Conservation (phyloP, 2,888 invertebrate species). For the Oasisia sp. region DNA sequence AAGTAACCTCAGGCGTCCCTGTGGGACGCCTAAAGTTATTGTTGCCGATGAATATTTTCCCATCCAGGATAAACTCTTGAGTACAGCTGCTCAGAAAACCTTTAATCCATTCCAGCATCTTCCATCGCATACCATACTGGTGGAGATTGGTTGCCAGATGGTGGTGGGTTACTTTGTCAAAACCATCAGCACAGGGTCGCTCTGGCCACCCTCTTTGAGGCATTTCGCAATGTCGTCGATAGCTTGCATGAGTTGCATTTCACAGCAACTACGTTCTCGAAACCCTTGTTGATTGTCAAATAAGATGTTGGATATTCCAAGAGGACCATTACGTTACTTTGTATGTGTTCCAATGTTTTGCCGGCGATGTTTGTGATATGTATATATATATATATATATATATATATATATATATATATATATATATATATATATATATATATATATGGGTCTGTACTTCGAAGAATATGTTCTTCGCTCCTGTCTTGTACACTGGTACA, state of each 20-base stretch:
- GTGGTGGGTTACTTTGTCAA: slow-evolving; percentile 40
- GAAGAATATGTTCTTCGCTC: too few relatives aligned
- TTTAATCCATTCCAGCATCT: slow-evolving; percentile 33
- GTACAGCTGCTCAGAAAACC: slow-evolving; percentile 25
- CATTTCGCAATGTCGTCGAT: not conserved
- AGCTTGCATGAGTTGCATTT: slow-evolving; percentile 32
- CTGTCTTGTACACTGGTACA: too few relatives aligned
- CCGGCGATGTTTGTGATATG: too few relatives aligned
- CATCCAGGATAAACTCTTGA: slow-evolving; percentile 34
- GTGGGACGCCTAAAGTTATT: slow-evolving; percentile 41
- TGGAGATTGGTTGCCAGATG: not conserved
- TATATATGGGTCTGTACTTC: too few relatives aligned
- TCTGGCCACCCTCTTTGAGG: slow-evolving; percentile 34
- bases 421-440: too few relatives aligned
- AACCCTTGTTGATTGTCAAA: slow-evolving; percentile 43
- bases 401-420: too few relatives aligned
- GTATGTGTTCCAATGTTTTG: too few relatives aligned
- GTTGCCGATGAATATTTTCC: slow-evolving; percentile 22
- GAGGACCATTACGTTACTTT: too few relatives aligned
- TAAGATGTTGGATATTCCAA: too few relatives aligned
- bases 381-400: too few relatives aligned
- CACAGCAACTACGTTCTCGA: slow-evolving; percentile 25
- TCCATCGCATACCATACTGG: slow-evolving; percentile 33
- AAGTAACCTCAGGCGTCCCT: slow-evolving; percentile 38
- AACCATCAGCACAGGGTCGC: slow-evolving; percentile 40